Conservation (phyloP, 2,113 vertebrate genomes). For the Diadophis punctatus region DNA sequence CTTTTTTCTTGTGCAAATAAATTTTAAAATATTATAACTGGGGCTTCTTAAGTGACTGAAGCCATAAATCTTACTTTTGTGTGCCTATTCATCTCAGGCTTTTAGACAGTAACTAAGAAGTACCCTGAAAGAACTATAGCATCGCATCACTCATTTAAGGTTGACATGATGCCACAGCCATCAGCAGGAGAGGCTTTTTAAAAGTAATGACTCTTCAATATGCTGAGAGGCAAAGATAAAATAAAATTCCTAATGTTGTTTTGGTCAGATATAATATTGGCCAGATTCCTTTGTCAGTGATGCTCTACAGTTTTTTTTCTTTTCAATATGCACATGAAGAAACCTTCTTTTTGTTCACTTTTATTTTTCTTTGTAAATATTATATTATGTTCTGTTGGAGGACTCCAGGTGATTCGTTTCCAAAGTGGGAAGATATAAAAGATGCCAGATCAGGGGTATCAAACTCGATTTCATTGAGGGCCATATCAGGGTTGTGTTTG, state of each 20-base stretch:
- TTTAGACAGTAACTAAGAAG: conserved; percentile 20
- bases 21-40: not conserved
- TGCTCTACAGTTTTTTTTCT: not conserved
- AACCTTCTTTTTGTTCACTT: not conserved
- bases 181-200: not conserved
- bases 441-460: not conserved
- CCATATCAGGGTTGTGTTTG: no score
- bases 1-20: not conserved
- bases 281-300: not conserved
- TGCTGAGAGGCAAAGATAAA: not conserved
- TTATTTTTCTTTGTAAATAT: not conserved
- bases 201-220: not conserved
- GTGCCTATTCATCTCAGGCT: conserved; percentile 4
- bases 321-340: not conserved
- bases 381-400: not conserved
- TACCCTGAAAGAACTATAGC: conserved; percentile 13
- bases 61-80: conserved; percentile 16
- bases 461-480: no score
- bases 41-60: not conserved
- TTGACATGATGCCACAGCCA: fast-evolving
- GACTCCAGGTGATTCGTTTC: not conserved
- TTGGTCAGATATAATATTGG: not conserved
- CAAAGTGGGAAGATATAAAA: not conserved
- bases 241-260: not conserved
- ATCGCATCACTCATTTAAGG: conserved; percentile 24